A percentile compares a stretch with the other conserved stretches of the same genome.
Evolutionary conservation across 2,797 vertebrate genomes (phyloP).

Genomic region (Leptoclinus maculatus): DNA sequence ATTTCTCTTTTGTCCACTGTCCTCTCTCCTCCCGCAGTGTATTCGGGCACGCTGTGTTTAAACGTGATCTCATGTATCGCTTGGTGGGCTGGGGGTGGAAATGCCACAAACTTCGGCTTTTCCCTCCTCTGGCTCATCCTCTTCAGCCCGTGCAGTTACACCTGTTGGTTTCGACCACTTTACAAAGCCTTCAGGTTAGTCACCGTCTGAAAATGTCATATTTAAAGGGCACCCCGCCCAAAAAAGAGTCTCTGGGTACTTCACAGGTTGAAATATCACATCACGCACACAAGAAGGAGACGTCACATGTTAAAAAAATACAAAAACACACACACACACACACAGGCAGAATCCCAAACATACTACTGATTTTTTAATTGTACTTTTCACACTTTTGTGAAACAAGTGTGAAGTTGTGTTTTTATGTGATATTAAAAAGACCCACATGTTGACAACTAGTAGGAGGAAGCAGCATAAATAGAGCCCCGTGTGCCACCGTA

Average conservation of each 20-base stretch:
- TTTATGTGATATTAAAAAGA: neutral
- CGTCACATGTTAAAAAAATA: neutral
- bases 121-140: slow-evolving; percentile 93
- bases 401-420: neutral
- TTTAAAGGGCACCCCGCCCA: too few species aligned
- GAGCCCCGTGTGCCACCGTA: neutral
- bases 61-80: slow-evolving; percentile 94
- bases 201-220: neutral
- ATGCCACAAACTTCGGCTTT: slow-evolving; percentile 88
- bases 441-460: neutral
- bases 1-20: neutral
- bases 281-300: neutral
- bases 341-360: neutral
- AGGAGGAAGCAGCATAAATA: slow-evolving; percentile 35
- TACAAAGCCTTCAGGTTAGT: slow-evolving; percentile 97
- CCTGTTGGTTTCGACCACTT: slow-evolving; percentile 95
- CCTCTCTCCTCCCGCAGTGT: slow-evolving; percentile 84
- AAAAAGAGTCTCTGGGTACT: neutral
- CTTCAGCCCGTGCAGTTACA: slow-evolving; percentile 93
- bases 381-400: too few species aligned
- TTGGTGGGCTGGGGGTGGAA: slow-evolving; percentile 92
- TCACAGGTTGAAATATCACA: neutral
- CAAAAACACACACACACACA: too few species aligned
- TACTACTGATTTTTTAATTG: too few species aligned
- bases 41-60: slow-evolving; percentile 87